A percentile compares a stretch with the other conserved stretches of the same genome.
Evolutionary conservation across 2,888 invertebrate genomes (phyloP).

Genomic region (Esperia sulphurella): DNA sequence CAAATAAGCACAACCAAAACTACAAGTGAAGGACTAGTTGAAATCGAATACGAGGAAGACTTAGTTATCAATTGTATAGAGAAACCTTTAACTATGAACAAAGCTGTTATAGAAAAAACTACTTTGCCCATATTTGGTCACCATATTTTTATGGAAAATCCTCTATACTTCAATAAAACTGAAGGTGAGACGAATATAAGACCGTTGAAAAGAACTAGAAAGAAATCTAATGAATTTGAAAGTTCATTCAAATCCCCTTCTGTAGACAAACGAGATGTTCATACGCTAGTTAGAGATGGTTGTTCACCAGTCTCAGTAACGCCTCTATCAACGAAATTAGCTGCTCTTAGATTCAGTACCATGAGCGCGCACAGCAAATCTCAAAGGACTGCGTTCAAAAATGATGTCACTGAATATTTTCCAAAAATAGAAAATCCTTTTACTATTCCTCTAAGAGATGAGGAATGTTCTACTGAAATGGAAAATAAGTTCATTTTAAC

Average conservation of each 20-base stretch:
- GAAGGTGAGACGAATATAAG: slow-evolving; percentile 52
- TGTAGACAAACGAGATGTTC: slow-evolving; percentile 63
- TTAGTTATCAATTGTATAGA: slow-evolving; percentile 64
- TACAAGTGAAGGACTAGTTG: slow-evolving; percentile 71
- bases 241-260: slow-evolving; percentile 69
- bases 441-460: slow-evolving; percentile 58
- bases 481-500: slow-evolving; percentile 70
- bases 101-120: slow-evolving; percentile 48
- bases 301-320: slow-evolving; percentile 76
- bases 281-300: slow-evolving; percentile 61
- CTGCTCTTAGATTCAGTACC: slow-evolving; percentile 78
- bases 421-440: slow-evolving; percentile 70
- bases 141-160: slow-evolving; percentile 69
- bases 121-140: slow-evolving; percentile 74
- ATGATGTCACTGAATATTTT: slow-evolving; percentile 73
- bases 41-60: slow-evolving; percentile 78
- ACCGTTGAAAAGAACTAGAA: slow-evolving; percentile 63
- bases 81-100: slow-evolving; percentile 45
- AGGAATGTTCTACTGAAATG: slow-evolving; percentile 70
- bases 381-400: slow-evolving; percentile 43
- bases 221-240: slow-evolving; percentile 69
- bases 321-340: slow-evolving; percentile 79
- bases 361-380: slow-evolving; percentile 64
- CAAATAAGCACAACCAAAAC: slow-evolving; percentile 63
- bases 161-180: slow-evolving; percentile 70